These are phyloP conservation scores for Platycercus adscitus DNA, from an alignment of 2,113 vertebrate species.

Conservation along the genomic window DNA sequence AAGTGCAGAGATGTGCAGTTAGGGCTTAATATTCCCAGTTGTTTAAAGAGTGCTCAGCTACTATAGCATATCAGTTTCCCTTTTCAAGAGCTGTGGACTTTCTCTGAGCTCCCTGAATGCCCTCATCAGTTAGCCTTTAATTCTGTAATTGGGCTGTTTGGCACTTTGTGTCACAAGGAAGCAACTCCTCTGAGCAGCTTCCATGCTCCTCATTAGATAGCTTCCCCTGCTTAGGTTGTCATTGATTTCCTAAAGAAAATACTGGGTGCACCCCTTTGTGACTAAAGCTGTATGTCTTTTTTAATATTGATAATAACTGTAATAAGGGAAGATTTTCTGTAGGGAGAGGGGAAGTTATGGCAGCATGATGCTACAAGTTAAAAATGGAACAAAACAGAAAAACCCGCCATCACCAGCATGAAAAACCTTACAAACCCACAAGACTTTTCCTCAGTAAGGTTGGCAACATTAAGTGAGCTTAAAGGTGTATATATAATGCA, in stretches of 20 bases:
- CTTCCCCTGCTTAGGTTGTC: neutral
- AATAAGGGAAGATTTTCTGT: neutral
- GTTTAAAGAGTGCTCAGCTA: neutral
- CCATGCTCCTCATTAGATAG: neutral
- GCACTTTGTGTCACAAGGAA: neutral
- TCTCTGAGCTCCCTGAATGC: neutral
- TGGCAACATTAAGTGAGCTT: neutral
- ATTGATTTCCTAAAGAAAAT: neutral
- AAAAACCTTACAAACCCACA: neutral
- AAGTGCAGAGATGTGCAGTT: neutral
- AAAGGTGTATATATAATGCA: neutral
- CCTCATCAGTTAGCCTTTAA: neutral
- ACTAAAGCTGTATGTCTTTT: neutral
- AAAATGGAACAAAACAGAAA: neutral
- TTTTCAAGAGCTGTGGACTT: neutral
- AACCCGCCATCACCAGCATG: neutral
- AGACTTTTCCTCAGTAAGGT: neutral
- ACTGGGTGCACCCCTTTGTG: neutral
- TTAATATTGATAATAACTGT: neutral
- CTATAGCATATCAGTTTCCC: neutral
- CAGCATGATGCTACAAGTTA: neutral
- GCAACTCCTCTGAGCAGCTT: neutral
- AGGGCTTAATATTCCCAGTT: neutral
- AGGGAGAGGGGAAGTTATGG: neutral
- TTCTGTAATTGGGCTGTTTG: neutral